Conservation (phyloP, 2,888 invertebrate genomes). For the Idaea straminata region DNA sequence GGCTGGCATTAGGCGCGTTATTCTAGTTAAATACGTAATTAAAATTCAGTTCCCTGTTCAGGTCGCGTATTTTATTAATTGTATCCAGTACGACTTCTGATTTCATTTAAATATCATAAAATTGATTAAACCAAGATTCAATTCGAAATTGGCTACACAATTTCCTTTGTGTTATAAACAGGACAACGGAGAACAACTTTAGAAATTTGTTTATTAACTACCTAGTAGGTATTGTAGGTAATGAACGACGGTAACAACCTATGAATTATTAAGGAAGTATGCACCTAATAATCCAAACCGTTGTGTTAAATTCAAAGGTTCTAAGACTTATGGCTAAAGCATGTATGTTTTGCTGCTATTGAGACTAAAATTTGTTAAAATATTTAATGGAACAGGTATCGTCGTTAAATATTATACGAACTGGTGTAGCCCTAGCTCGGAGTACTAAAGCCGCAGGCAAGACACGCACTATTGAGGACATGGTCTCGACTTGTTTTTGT, state of each 20-base stretch:
- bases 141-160: too few species aligned
- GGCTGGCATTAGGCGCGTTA: constrained; percentile 18
- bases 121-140: too few species aligned
- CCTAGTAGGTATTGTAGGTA: too few species aligned
- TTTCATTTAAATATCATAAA: too few species aligned
- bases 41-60: background rate
- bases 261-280: too few species aligned
- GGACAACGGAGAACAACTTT: too few species aligned
- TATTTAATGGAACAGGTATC: background rate
- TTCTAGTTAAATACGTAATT: background rate
- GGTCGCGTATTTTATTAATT: background rate
- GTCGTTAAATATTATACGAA: background rate
- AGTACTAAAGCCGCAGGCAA: constrained; percentile 50
- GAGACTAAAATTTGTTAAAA: background rate
- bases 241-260: too few species aligned
- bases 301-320: too few species aligned
- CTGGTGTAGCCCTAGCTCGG: constrained; percentile 43
- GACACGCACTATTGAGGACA: constrained; percentile 79
- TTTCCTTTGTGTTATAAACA: too few species aligned
- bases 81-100: background rate
- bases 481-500: constrained; percentile 74
- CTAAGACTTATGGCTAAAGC: too few species aligned
- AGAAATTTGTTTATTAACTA: too few species aligned
- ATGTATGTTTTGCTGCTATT: background rate
- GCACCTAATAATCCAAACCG: too few species aligned